Evolutionary conservation across 2,888 invertebrate genomes (phyloP).

Genomic region (Pomacea canaliculata): DNA sequence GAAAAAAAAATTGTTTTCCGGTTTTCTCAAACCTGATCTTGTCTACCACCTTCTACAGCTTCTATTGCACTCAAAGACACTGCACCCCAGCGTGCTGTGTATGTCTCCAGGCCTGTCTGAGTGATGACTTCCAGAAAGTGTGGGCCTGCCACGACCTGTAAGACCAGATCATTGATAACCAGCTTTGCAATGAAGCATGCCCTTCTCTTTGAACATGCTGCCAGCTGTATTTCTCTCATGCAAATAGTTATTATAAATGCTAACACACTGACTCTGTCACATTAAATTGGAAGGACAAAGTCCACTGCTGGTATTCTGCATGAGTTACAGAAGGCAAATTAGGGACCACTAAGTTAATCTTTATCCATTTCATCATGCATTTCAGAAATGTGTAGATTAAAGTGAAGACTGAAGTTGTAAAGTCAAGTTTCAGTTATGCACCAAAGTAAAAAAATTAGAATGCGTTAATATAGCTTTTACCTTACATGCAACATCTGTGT

Average conservation of each 20-base stretch:
- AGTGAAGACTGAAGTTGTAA: no score
- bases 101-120: constrained; percentile 82
- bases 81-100: constrained; percentile 75
- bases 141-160: constrained; percentile 77
- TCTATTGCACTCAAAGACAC: constrained; percentile 41
- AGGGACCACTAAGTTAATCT: no score
- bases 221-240: no score
- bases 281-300: no score
- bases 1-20: background rate
- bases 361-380: no score
- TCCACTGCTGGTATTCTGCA: no score
- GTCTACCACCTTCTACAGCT: background rate
- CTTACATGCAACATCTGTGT: constrained; percentile 32
- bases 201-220: background rate
- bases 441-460: no score
- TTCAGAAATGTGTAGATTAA: no score
- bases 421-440: no score
- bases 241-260: no score
- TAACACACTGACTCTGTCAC: no score
- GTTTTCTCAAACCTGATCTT: background rate
- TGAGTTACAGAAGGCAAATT: no score
- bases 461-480: background rate
- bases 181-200: background rate
- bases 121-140: constrained; percentile 79
- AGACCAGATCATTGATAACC: background rate